These are phyloP conservation scores for Isoperla grammatica DNA, from an alignment of 2,888 invertebrate species.

Conservation along the genomic window DNA sequence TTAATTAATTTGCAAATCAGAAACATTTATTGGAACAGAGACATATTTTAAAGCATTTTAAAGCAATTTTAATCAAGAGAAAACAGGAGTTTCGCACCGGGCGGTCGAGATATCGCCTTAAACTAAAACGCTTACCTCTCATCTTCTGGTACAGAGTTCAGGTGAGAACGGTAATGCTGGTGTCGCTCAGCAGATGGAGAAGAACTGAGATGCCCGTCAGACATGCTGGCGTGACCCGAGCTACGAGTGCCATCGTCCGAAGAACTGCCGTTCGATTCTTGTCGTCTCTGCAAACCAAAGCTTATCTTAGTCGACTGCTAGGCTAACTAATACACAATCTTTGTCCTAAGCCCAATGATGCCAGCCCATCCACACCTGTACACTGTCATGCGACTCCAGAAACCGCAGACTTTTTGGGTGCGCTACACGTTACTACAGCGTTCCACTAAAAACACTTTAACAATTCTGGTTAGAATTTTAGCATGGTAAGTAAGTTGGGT, in stretches of 20 bases:
- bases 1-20: too few relatives aligned
- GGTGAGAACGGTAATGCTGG: slow-evolving; percentile 47
- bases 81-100: too few relatives aligned
- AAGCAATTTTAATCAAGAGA: too few relatives aligned
- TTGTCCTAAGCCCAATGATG: background rate
- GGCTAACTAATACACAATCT: background rate
- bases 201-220: slow-evolving; percentile 61
- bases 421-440: too few relatives aligned
- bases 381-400: background rate
- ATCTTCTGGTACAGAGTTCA: slow-evolving; percentile 53
- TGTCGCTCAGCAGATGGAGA: slow-evolving; percentile 44
- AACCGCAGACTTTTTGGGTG: background rate
- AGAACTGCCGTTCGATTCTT: slow-evolving; percentile 67
- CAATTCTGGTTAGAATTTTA: too few relatives aligned
- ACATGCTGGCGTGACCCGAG: slow-evolving; percentile 92
- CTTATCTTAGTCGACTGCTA: too few relatives aligned
- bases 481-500: too few relatives aligned
- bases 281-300: slow-evolving; percentile 43
- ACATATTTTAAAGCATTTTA: too few relatives aligned
- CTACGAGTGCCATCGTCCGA: slow-evolving; percentile 80
- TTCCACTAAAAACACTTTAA: too few relatives aligned
- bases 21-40: too few relatives aligned
- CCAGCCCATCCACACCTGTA: background rate
- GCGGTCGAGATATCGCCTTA: too few relatives aligned
- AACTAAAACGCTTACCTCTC: slow-evolving; percentile 41